phyloP scores from a whole-genome alignment of 2,113 vertebrate genomes.

The Myrmecophaga tridactyla region DNA sequence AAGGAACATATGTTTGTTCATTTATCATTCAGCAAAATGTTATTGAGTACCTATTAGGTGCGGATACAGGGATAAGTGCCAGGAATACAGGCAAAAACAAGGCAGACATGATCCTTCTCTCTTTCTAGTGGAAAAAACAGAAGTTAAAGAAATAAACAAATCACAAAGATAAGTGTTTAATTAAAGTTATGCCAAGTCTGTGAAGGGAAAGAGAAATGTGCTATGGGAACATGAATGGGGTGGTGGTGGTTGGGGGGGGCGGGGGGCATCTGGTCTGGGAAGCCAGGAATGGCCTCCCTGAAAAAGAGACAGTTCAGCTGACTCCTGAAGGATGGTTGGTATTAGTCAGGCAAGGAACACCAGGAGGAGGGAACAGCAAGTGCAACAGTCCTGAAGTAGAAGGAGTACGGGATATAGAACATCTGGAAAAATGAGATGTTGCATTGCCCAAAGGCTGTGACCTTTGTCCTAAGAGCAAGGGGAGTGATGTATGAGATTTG shows the following conservation, averaged over 20 bases:
- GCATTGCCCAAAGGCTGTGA: neutral
- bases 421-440: neutral
- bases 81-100: conserved; percentile 7
- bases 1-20: neutral
- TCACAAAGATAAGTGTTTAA: neutral
- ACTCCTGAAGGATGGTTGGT: neutral
- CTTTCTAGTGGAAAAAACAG: neutral
- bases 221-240: too few relatives aligned
- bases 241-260: too few relatives aligned
- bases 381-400: neutral
- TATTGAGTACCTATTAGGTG: neutral
- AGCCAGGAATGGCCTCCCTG: neutral
- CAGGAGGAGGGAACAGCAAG: neutral
- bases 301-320: neutral
- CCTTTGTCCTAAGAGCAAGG: neutral
- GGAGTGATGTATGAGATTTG: neutral
- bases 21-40: neutral
- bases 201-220: neutral
- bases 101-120: neutral
- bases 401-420: neutral
- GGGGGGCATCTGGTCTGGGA: neutral
- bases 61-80: neutral
- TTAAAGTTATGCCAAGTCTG: neutral
- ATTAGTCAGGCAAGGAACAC: neutral
- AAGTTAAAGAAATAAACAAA: neutral